A percentile compares a stretch with the other conserved stretches of the same genome.
Conservation (phyloP, 2,888 invertebrate species). For the Cyaniris semiargus region DNA sequence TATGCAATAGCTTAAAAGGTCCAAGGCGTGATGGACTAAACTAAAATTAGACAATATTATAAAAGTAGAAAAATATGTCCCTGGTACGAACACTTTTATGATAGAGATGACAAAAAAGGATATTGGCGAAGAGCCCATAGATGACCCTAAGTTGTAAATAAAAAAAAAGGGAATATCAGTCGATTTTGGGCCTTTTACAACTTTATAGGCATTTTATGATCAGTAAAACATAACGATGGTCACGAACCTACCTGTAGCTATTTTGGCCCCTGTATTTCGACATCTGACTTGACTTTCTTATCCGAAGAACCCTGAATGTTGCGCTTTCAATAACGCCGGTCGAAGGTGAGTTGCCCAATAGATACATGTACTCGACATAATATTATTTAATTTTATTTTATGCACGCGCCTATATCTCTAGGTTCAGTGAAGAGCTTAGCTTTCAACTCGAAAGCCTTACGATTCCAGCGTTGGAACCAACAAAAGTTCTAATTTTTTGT, state of each 20-base stretch:
- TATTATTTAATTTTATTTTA: background rate
- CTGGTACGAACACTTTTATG: no score
- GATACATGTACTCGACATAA: background rate
- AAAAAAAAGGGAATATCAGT: background rate
- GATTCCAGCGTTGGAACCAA: no score
- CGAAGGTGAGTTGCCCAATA: slow-evolving; percentile 31
- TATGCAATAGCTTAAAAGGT: no score
- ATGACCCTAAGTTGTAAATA: no score
- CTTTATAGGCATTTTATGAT: background rate
- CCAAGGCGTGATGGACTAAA: no score
- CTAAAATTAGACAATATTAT: no score
- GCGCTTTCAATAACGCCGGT: slow-evolving; percentile 10
- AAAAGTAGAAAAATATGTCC: no score
- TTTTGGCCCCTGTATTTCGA: slow-evolving; percentile 5
- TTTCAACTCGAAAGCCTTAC: no score
- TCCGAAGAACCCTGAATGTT: slow-evolving; percentile 22
- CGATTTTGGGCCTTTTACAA: background rate
- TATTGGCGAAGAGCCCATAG: no score
- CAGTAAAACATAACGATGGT: background rate
- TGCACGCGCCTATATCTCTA: background rate
- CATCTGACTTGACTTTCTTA: slow-evolving; percentile 16
- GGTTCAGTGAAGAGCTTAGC: no score
- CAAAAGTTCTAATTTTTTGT: no score
- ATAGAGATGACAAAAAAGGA: no score
- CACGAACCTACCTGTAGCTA: background rate